Conservation (phyloP, 2,888 invertebrate genomes). For the Phyllotreta cruciferae region DNA sequence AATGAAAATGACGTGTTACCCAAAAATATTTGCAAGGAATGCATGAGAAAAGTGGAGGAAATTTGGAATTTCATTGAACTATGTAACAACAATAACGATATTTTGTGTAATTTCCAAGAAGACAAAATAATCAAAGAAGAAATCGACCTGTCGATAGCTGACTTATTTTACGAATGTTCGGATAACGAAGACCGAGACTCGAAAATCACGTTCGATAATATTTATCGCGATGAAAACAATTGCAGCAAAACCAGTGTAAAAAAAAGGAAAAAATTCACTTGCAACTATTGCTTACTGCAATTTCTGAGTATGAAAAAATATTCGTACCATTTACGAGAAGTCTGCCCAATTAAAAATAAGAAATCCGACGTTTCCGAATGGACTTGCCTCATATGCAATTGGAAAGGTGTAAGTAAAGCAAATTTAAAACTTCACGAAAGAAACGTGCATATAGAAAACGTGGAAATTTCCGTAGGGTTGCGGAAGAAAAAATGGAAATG, state of each 20-base stretch:
- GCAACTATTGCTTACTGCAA: conserved; percentile 13
- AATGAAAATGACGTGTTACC: conserved; percentile 33
- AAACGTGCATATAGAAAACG: conserved; percentile 26
- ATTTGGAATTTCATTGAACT: conserved; percentile 29
- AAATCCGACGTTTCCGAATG: conserved; percentile 4
- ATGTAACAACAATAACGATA: conserved; percentile 32
- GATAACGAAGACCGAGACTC: conserved; percentile 19
- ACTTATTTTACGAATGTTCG: neutral
- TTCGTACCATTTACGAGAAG: conserved; percentile 4
- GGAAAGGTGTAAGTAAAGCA: conserved; percentile 24
- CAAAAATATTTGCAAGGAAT: conserved; percentile 31
- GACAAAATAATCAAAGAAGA: conserved; percentile 10
- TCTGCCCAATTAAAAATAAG: conserved; percentile 13
- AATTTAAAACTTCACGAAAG: conserved; percentile 26
- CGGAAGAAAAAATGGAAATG: conserved; percentile 33
- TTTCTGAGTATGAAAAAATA: conserved; percentile 16
- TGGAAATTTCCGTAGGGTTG: conserved; percentile 16
- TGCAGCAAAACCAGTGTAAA: conserved; percentile 16
- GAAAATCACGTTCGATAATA: conserved; percentile 19
- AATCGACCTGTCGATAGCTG: neutral
- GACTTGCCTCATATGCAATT: conserved; percentile 30
- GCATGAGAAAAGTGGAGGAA: conserved; percentile 29
- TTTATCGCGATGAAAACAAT: conserved; percentile 3
- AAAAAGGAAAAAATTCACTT: conserved; percentile 13
- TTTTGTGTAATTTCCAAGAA: conserved; percentile 18